A percentile compares a stretch with the other conserved stretches of the same genome.
Evolutionary conservation across 1,140 invertebrate genomes (phyloP).

Genomic region (Fopius arisanus): DNA sequence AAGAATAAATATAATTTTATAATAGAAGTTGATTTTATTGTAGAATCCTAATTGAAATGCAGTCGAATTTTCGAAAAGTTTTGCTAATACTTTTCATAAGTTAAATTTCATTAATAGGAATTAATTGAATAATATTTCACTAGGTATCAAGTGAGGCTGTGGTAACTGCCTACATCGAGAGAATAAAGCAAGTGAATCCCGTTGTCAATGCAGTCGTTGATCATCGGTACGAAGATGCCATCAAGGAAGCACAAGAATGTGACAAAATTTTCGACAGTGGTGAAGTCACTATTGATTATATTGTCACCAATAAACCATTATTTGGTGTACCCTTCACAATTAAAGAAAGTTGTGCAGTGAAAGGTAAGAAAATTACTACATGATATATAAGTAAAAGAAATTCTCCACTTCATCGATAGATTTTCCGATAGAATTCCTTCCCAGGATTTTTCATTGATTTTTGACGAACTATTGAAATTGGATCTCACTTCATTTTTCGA

Average conservation of each 20-base stretch:
- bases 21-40: no score
- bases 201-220: conserved; percentile 79
- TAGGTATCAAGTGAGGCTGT: conserved; percentile 72
- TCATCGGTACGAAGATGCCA: conserved; percentile 72
- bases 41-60: no score
- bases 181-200: conserved; percentile 77
- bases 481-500: no score
- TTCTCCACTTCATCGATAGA: no score
- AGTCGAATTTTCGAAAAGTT: neutral
- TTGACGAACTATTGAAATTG: no score
- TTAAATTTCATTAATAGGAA: no score
- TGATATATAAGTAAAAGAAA: neutral
- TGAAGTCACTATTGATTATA: conserved; percentile 48
- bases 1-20: no score
- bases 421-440: no score
- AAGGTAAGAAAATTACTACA: conserved; percentile 62
- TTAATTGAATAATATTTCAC: neutral
- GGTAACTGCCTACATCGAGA: conserved; percentile 71
- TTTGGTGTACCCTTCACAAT: conserved; percentile 82
- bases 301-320: conserved; percentile 70
- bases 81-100: no score
- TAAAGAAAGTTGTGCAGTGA: conserved; percentile 75
- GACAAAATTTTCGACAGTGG: conserved; percentile 66
- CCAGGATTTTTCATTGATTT: no score
- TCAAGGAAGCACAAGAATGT: conserved; percentile 72